These are phyloP conservation scores for Trilocha varians DNA, from an alignment of 2,888 invertebrate genomes.

Conservation along the genomic window DNA sequence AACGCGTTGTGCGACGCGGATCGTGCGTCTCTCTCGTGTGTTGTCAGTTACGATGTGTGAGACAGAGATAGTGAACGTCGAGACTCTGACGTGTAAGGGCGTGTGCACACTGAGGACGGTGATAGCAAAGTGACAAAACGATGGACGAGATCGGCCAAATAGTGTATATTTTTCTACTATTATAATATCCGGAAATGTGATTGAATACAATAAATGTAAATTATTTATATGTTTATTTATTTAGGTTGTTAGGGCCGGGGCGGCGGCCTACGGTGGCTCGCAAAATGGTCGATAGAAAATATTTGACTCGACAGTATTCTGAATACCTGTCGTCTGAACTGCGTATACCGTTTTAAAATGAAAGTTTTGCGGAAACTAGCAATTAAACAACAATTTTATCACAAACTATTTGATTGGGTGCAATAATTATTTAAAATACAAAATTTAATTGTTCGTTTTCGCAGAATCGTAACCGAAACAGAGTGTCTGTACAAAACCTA, in stretches of 20 bases:
- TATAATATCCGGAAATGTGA: slow-evolving; percentile 44
- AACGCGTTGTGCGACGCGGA: slow-evolving; percentile 10
- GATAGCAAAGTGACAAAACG: slow-evolving; percentile 54
- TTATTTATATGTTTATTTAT: slow-evolving; percentile 57
- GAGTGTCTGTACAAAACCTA: background rate
- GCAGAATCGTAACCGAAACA: background rate
- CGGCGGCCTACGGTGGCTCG: slow-evolving; percentile 23
- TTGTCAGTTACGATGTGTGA: slow-evolving; percentile 10
- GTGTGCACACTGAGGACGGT: slow-evolving; percentile 20
- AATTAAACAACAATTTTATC: no score
- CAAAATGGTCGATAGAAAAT: background rate
- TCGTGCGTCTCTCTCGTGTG: slow-evolving; percentile 12
- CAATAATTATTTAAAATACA: background rate
- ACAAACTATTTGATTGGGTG: background rate
- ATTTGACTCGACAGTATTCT: slow-evolving; percentile 2
- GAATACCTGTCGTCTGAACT: background rate
- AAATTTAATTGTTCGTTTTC: background rate
- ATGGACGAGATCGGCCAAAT: slow-evolving; percentile 25
- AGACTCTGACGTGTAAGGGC: background rate
- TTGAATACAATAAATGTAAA: slow-evolving; percentile 47
- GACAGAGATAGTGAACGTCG: slow-evolving; percentile 15
- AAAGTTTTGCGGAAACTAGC: background rate
- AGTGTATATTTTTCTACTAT: slow-evolving; percentile 45
- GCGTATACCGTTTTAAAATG: slow-evolving; percentile 8
- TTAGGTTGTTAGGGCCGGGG: slow-evolving; percentile 36